These are phyloP conservation scores for Tanytarsus gracilentus DNA, from an alignment of 2,888 invertebrate species.

Conservation along the genomic window DNA sequence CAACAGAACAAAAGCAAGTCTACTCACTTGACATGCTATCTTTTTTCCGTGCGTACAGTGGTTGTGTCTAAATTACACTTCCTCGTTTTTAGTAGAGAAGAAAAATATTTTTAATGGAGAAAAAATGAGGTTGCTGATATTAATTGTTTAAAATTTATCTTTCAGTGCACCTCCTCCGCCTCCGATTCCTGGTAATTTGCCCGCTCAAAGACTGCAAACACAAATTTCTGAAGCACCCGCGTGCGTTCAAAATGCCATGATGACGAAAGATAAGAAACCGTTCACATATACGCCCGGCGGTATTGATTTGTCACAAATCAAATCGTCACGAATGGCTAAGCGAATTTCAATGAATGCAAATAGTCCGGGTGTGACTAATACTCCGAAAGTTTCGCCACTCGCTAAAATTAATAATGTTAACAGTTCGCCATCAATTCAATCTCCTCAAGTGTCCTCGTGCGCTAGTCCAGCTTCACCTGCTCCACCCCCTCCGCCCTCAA, in stretches of 20 bases:
- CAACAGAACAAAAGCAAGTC: too few species aligned
- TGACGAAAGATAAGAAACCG: slow-evolving; percentile 92
- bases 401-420: slow-evolving; percentile 37
- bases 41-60: too few species aligned
- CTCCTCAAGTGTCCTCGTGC: slow-evolving; percentile 45
- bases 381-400: slow-evolving; percentile 48
- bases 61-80: not conserved
- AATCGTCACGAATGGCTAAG: slow-evolving; percentile 81
- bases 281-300: slow-evolving; percentile 96
- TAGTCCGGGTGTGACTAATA: slow-evolving; percentile 55
- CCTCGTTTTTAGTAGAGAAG: not conserved
- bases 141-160: slow-evolving; percentile 9
- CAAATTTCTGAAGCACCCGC: slow-evolving; percentile 62
- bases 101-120: not conserved
- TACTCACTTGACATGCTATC: too few species aligned
- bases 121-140: too few species aligned
- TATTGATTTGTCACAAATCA: slow-evolving; percentile 80
- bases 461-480: slow-evolving; percentile 41
- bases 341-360: slow-evolving; percentile 61
- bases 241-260: slow-evolving; percentile 87
- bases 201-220: slow-evolving; percentile 34
- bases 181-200: slow-evolving; percentile 34
- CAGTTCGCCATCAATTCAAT: slow-evolving; percentile 36
- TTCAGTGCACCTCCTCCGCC: slow-evolving; percentile 43
- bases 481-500: slow-evolving; percentile 53